Percentiles rank a stretch among this genome's conserved stretches.
Conservation (phyloP, 2,797 vertebrate genomes). For the Spheniscus humboldti region DNA sequence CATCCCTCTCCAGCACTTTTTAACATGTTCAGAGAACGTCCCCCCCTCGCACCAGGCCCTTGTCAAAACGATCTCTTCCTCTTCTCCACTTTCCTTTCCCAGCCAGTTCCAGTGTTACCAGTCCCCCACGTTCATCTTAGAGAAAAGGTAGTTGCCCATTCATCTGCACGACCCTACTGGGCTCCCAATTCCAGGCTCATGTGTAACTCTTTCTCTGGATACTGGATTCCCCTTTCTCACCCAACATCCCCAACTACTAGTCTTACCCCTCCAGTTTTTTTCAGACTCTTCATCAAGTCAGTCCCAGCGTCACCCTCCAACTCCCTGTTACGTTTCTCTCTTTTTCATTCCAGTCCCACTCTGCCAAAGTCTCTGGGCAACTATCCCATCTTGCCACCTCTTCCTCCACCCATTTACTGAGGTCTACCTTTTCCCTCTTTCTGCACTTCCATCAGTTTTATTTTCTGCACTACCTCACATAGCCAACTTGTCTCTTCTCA, state of each 20-base stretch:
- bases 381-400: background rate
- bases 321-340: accelerated
- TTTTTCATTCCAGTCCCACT: background rate
- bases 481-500: background rate
- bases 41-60: accelerated
- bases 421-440: background rate
- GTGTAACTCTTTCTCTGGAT: background rate
- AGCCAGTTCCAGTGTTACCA: background rate
- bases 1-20: background rate
- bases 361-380: background rate
- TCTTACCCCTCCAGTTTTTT: background rate
- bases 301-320: background rate
- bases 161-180: background rate
- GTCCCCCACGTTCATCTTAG: accelerated
- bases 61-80: background rate
- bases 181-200: background rate
- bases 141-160: background rate
- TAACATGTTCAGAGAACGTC: background rate
- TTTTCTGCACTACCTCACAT: background rate
- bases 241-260: background rate
- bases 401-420: background rate
- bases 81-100: background rate
- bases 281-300: background rate
- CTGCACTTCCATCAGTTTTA: background rate
- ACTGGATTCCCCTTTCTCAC: background rate